These are phyloP conservation scores for Sinelater perroti DNA, from an alignment of 2,888 invertebrate genomes.

Conservation along the genomic window DNA sequence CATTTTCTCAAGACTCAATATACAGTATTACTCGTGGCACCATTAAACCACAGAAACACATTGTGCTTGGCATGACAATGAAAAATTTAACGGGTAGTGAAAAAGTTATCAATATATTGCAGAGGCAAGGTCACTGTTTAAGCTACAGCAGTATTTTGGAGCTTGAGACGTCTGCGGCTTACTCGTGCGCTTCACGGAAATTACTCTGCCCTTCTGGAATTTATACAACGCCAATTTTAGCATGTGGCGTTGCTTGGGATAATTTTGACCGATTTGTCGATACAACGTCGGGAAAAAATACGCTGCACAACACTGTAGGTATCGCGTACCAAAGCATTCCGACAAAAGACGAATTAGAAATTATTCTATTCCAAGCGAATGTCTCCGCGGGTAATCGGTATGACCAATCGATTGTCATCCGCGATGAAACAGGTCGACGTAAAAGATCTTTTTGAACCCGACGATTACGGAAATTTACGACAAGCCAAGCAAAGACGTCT, in stretches of 20 bases:
- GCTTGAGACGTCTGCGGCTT: slow-evolving; percentile 44
- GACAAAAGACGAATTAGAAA: no score
- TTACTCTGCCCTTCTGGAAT: slow-evolving; percentile 42
- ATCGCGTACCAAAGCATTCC: slow-evolving; percentile 6
- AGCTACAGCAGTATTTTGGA: slow-evolving; percentile 41
- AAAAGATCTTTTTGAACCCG: no score
- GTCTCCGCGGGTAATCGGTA: no score
- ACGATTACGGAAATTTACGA: no score
- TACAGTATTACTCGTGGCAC: background rate
- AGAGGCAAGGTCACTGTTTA: slow-evolving; percentile 30
- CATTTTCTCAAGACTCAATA: background rate
- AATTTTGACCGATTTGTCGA: slow-evolving; percentile 44
- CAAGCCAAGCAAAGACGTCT: no score
- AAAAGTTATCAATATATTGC: background rate
- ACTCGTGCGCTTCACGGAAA: slow-evolving; percentile 34
- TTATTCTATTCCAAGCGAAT: no score
- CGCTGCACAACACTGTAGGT: background rate
- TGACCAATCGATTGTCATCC: no score
- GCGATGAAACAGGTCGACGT: no score
- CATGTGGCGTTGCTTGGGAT: slow-evolving; percentile 44
- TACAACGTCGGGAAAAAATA: slow-evolving; percentile 35
- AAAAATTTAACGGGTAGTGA: background rate
- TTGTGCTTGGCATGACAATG: background rate
- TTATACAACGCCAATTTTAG: slow-evolving; percentile 38
- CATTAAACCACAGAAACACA: background rate